Percentiles rank a stretch among this genome's conserved stretches.
Conservation (phyloP, 1,140 invertebrate species). For the Tetramorium parvispinum region DNA sequence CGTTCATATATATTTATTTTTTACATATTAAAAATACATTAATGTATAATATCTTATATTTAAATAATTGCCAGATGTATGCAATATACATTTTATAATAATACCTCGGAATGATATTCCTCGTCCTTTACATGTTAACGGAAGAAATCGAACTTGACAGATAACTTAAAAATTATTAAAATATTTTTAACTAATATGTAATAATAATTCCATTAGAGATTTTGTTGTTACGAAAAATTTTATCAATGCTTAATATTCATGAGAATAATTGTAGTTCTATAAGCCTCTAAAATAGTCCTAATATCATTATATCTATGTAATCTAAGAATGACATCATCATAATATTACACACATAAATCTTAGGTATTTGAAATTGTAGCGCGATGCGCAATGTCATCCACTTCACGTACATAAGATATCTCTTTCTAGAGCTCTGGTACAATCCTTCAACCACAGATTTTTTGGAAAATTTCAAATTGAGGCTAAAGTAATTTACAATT, state of each 20-base stretch:
- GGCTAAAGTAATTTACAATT: constrained; percentile 2
- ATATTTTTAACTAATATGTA: neutral
- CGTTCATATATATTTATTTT: constrained; percentile 27
- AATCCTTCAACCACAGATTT: neutral
- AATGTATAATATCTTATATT: neutral
- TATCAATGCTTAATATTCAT: neutral
- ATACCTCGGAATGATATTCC: constrained; percentile 39
- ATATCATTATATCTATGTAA: constrained; percentile 23
- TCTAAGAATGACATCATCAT: neutral
- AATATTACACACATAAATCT: neutral
- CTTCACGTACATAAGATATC: neutral
- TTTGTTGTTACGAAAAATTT: neutral
- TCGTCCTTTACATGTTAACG: constrained; percentile 13
- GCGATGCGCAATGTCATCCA: constrained; percentile 1
- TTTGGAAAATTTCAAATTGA: neutral
- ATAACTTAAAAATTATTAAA: constrained; percentile 24
- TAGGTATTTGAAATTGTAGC: constrained; percentile 25
- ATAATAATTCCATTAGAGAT: neutral
- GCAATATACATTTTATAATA: neutral
- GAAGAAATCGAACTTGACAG: neutral
- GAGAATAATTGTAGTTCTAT: constrained; percentile 3
- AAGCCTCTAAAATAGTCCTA: constrained; percentile 1
- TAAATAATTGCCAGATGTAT: neutral
- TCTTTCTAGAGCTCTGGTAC: neutral
- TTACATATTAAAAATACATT: constrained; percentile 24